Evolutionary conservation across 2,888 invertebrate genomes (phyloP), one percentile per base, ranked within the genome.

Genomic region (Dromius quadrimaculatus): DNA sequence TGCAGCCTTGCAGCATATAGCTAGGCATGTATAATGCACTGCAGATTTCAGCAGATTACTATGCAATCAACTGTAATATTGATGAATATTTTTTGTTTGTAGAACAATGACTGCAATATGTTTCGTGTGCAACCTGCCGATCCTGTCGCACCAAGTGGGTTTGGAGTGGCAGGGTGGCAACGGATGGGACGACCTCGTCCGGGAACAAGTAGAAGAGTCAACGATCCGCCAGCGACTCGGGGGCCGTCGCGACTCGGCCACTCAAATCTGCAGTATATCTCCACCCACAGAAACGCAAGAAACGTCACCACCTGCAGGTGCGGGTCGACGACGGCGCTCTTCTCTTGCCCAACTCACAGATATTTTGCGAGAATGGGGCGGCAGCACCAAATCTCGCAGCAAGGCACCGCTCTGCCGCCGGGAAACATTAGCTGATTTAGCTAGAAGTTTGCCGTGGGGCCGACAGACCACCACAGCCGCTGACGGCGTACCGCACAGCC

Each of bases 71-170:
- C 19, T 20, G 20, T 13, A 13, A 9, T 17, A 38, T 34, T 23
- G 13, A 71, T 76, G 75, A 32, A 73, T 77, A 13, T 47, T 17
- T 65, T 73, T 75, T 71, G 71, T 78, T 81, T 77, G 34, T 90
- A 94, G 94, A 90, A 94, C 92, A 82, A 94, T 94, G 94, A 92
- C 94, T 81, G 92, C 94, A 83, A 91, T 94, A 86, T 96, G 96
- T 86, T 96, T 96, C 87, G 95, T 96, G 78, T 96, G 96, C 92
- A 95, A 96, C 85, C 88, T 95, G 81, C 95, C 96, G 78, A 95
- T 96, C 82, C 88, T 95, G 83, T 94, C 93, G 75, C 95, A 96
- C 85, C 96, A 96, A 88, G 94, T 95, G 79, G 95, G 94, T 57
- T 85, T 95, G 83, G 92, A 94, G 81, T 95, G 95, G 95, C 93